phyloP scores from a whole-genome alignment of 2,888 invertebrate genomes.

The Ennomos erosarius region DNA sequence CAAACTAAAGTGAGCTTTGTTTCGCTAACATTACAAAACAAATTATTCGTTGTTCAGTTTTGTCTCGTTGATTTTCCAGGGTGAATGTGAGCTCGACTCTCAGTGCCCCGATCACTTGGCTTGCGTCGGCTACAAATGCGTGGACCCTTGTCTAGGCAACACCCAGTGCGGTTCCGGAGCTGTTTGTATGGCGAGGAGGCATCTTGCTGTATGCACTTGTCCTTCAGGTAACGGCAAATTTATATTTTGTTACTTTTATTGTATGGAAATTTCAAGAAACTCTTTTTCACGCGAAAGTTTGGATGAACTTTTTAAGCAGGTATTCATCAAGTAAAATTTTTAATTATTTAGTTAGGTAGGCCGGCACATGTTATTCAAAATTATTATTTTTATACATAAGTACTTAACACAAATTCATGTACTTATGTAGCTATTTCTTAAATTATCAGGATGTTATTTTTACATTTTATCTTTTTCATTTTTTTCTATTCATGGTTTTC shows the following conservation, averaged over 20 bases:
- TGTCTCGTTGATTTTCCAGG: constrained; percentile 68
- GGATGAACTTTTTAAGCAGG: too few relatives aligned
- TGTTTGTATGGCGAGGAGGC: constrained; percentile 90
- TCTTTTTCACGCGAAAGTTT: too few relatives aligned
- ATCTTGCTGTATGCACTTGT: constrained; percentile 94
- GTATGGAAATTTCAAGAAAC: too few relatives aligned
- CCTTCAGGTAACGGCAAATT: constrained; percentile 81
- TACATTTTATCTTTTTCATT: too few relatives aligned
- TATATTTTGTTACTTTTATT: too few relatives aligned
- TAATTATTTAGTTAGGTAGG: neutral
- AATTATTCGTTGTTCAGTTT: neutral
- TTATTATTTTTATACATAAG: too few relatives aligned
- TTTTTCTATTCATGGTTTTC: neutral
- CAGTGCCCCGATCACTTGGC: constrained; percentile 91
- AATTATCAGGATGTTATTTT: too few relatives aligned
- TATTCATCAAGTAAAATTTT: neutral
- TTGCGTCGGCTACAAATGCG: constrained; percentile 91
- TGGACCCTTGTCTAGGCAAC: constrained; percentile 89
- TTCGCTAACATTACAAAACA: too few relatives aligned
- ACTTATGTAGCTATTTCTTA: too few relatives aligned
- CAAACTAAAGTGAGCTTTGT: too few relatives aligned
- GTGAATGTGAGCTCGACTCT: constrained; percentile 91
- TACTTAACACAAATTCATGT: too few relatives aligned
- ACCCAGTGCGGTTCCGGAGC: constrained; percentile 91
- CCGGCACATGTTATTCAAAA: too few relatives aligned